phyloP scores from a whole-genome alignment of 92 coral and sea anemone species.

The Phenganax subtilis region DNA sequence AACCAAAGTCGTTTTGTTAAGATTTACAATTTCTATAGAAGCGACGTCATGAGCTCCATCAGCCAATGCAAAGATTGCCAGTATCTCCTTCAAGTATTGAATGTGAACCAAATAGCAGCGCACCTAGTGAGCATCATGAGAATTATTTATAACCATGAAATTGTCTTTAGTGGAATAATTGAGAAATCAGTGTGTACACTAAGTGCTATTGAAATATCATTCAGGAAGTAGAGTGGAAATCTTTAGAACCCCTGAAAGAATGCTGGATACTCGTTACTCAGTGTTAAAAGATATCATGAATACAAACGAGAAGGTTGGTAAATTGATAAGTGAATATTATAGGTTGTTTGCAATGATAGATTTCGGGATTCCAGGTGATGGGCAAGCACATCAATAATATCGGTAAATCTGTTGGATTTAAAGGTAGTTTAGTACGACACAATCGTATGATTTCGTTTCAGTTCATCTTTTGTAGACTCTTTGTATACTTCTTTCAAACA shows the following conservation, averaged over 20 bases:
- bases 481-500: no score
- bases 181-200: background rate
- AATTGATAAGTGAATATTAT: background rate
- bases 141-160: no score
- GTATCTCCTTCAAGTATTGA: constrained; percentile 22
- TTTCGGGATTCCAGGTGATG: no score
- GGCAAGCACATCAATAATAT: no score
- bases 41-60: constrained; percentile 73
- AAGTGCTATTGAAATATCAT: background rate
- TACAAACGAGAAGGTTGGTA: constrained; percentile 72
- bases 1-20: background rate
- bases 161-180: no score
- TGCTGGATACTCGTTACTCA: constrained; percentile 57
- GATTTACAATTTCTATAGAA: constrained; percentile 43
- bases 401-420: no score
- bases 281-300: constrained; percentile 78
- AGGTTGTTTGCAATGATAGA: background rate
- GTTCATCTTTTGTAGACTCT: no score
- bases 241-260: constrained; percentile 47
- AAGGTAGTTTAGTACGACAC: no score
- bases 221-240: background rate
- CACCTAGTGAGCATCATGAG: no score
- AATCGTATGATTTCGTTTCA: no score
- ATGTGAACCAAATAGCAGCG: constrained; percentile 35
- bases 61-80: constrained; percentile 60